Base-by-base conservation (phyloP, 1,140 invertebrate species). In the Trypoxylus dichotomus region DNA sequence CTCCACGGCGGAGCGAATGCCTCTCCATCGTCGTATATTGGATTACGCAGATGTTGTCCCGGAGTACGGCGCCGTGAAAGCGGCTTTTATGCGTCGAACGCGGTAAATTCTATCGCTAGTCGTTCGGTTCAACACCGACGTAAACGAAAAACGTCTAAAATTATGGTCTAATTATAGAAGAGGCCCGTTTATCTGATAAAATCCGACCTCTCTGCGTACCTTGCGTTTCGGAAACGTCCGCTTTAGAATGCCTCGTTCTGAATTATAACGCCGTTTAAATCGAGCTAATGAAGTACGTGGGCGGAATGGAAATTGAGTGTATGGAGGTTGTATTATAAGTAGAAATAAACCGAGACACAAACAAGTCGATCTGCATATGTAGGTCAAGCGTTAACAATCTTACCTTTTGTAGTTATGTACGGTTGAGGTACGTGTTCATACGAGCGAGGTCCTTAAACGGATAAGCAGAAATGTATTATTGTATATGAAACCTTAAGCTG, bases 101-200 rank as follows among this genome's bases (percentile, higher is more conserved):
- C 24, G 60, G 60, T 68, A 68, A 68, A 68, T 68, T 24, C 21
- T 68, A 68, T 25, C 1, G 60, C 60, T 27, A 0, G 24, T 29
- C 13, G 11, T 68, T 68, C 60, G 47, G 32, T 37, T 37, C 32
- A 8, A 37, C 32, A 37, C 47, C 47, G 15, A 54, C 47, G 2
- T 68, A 68, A 68, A 68, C 13, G 60, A 24, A 68, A 29, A 58
- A n/a, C 19, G 60, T 13, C 24, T 29, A 68, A 68, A 68, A 68
- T 68, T 68, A 29, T 68, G 11, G 60, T 24, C 60, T 68, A 68
- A 68, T 68, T 68, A 68, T 68, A 68, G 60, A 68, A 25, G 27
- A 68, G 27, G 7, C 15, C 19, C 60, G 32, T 68, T 29, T 25
- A 68, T 68, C 60, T 68, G 24, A 68, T 68, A 68, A 68, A 68